Conservation (phyloP, 1,140 invertebrate genomes). For the Eulimnadia texana region DNA sequence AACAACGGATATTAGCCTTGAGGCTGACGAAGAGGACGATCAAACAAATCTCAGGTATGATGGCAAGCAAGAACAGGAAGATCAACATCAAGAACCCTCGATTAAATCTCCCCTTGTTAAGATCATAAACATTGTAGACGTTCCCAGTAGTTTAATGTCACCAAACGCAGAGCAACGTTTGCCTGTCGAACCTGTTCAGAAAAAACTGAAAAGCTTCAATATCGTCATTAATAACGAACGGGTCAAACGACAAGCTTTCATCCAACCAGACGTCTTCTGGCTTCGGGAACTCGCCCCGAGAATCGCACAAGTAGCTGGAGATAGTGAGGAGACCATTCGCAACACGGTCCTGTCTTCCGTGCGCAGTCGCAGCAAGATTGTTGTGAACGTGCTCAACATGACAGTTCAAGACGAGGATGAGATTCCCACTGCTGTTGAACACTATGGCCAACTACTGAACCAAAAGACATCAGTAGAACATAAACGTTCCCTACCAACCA, state of each 20-base stretch:
- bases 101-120: neutral
- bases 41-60: neutral
- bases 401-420: neutral
- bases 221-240: constrained; percentile 4
- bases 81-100: neutral
- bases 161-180: neutral
- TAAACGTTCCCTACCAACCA: neutral
- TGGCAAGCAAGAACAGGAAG: neutral
- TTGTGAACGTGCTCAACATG: neutral
- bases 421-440: neutral
- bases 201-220: neutral
- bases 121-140: neutral
- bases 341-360: neutral
- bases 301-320: neutral
- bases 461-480: neutral
- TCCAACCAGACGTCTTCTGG: neutral
- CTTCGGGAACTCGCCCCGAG: neutral
- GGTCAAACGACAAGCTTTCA: neutral
- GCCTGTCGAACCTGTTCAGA: neutral
- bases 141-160: neutral
- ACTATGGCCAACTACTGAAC: neutral
- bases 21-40: neutral
- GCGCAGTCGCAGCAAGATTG: neutral
- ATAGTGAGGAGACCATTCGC: neutral
- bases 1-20: neutral